phyloP scores from a whole-genome alignment of 2,797 vertebrate species.

The Acanthurus leucopareius region DNA sequence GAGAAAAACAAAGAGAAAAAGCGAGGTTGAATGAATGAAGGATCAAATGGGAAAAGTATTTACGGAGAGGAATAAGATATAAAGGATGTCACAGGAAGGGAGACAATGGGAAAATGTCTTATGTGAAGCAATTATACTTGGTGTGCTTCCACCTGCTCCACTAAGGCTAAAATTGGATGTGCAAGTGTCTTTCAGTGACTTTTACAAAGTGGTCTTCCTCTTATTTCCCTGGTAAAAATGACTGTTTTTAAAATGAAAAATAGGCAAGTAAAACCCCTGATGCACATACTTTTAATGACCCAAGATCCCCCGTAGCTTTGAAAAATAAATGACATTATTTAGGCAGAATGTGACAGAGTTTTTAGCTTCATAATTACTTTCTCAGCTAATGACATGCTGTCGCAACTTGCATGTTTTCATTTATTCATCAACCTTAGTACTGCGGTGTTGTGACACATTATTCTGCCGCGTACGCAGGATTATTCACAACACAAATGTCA shows the following conservation, averaged over 20 bases:
- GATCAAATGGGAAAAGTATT: slow-evolving; percentile 56
- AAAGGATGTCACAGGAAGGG: slow-evolving; percentile 36
- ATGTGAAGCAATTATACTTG: slow-evolving; percentile 54
- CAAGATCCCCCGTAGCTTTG: slow-evolving; percentile 21
- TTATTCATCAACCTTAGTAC: slow-evolving; percentile 41
- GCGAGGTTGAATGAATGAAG: slow-evolving; percentile 5
- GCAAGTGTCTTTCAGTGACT: slow-evolving; percentile 28
- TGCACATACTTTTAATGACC: slow-evolving; percentile 42
- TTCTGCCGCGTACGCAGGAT: neutral
- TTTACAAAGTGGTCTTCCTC: slow-evolving; percentile 12
- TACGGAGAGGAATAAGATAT: slow-evolving; percentile 41
- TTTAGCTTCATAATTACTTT: slow-evolving; percentile 42
- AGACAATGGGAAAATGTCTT: slow-evolving; percentile 26
- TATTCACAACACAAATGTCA: neutral
- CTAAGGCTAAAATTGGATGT: slow-evolving; percentile 6
- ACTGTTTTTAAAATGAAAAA: slow-evolving; percentile 9
- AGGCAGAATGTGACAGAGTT: slow-evolving; percentile 16
- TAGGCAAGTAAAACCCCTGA: slow-evolving; percentile 5
- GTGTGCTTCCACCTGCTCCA: slow-evolving; percentile 34
- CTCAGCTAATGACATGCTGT: slow-evolving; percentile 38
- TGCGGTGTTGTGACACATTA: slow-evolving; percentile 19
- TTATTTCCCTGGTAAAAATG: slow-evolving; percentile 16
- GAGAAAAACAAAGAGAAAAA: slow-evolving; percentile 26
- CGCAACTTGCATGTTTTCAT: slow-evolving; percentile 55
- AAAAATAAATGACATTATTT: slow-evolving; percentile 38